These are phyloP conservation scores for Poeciliopsis gracilis DNA, from an alignment of 2,797 vertebrate species.

Conservation along the genomic window DNA sequence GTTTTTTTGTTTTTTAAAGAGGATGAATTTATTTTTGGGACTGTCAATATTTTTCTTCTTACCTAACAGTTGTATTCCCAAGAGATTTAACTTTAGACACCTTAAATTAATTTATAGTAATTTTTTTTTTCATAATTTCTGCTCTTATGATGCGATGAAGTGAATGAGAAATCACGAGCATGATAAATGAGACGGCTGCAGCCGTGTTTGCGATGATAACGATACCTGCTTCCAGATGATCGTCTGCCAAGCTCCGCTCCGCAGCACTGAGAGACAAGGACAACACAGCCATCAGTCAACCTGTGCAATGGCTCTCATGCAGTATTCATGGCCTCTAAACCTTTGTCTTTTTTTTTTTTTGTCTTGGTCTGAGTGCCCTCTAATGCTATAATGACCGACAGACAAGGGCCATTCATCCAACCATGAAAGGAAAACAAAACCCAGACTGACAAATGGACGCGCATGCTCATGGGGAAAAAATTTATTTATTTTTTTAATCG, in stretches of 20 bases:
- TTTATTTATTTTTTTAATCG: no score
- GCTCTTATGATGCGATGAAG: neutral
- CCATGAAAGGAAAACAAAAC: slow-evolving; percentile 70
- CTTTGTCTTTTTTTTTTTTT: slow-evolving; percentile 45
- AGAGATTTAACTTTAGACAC: neutral
- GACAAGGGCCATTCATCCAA: slow-evolving; percentile 65
- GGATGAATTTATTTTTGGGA: neutral
- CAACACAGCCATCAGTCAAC: slow-evolving; percentile 71
- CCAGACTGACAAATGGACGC: slow-evolving; percentile 52
- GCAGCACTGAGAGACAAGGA: slow-evolving; percentile 89
- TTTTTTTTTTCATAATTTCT: neutral
- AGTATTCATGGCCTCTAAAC: slow-evolving; percentile 73
- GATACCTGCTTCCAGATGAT: slow-evolving; percentile 98
- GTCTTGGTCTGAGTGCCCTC: slow-evolving; percentile 42
- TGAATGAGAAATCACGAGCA: slow-evolving; percentile 14
- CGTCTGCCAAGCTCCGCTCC: slow-evolving; percentile 93
- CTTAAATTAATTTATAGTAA: neutral
- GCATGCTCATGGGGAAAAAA: slow-evolving; percentile 23
- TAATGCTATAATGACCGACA: slow-evolving; percentile 58
- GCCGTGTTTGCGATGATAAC: slow-evolving; percentile 20
- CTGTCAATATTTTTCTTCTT: neutral
- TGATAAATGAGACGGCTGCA: slow-evolving; percentile 30
- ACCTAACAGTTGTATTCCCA: neutral
- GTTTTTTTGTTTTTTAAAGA: no score
- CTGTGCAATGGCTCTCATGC: slow-evolving; percentile 69